Evolutionary conservation across 2,888 invertebrate genomes (phyloP).

Genomic region (Parapristionchus giblindavisi): DNA sequence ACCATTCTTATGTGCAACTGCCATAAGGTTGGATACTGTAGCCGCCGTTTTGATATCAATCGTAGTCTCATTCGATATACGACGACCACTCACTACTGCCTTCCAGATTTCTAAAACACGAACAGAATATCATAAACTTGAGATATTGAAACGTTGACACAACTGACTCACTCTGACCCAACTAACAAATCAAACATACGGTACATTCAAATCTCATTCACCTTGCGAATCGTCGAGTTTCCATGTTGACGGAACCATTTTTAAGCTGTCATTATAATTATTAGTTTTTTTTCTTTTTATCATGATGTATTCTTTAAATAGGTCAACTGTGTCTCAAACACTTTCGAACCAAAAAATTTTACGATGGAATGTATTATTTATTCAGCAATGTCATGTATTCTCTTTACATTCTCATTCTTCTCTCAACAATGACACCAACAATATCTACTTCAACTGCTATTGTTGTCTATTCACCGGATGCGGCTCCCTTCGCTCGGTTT

Average conservation of each 20-base stretch:
- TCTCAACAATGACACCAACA: background rate
- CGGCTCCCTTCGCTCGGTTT: slow-evolving; percentile 37
- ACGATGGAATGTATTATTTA: background rate
- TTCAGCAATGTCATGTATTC: slow-evolving; percentile 26
- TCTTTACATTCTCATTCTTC: background rate
- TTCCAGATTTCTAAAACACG: background rate
- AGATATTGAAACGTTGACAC: background rate
- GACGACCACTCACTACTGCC: slow-evolving; percentile 1
- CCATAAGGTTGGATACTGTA: slow-evolving; percentile 33
- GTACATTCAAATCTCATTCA: slow-evolving; percentile 19
- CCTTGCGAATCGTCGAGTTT: slow-evolving; percentile 15
- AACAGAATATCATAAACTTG: background rate
- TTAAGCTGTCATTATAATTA: background rate
- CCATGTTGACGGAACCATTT: background rate
- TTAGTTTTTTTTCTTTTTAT: background rate
- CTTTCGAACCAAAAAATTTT: background rate
- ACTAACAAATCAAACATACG: background rate
- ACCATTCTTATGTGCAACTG: slow-evolving; percentile 22
- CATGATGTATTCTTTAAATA: background rate
- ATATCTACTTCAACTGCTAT: slow-evolving; percentile 29
- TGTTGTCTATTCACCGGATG: slow-evolving; percentile 28
- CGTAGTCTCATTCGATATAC: slow-evolving; percentile 9
- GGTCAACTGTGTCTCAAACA: background rate
- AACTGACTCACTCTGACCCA: background rate
- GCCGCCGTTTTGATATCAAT: slow-evolving; percentile 29